Percentiles rank a stretch among this genome's conserved stretches.
Evolutionary conservation across 2,888 invertebrate species (phyloP).

Genomic region (Eupithecia exiguata): DNA sequence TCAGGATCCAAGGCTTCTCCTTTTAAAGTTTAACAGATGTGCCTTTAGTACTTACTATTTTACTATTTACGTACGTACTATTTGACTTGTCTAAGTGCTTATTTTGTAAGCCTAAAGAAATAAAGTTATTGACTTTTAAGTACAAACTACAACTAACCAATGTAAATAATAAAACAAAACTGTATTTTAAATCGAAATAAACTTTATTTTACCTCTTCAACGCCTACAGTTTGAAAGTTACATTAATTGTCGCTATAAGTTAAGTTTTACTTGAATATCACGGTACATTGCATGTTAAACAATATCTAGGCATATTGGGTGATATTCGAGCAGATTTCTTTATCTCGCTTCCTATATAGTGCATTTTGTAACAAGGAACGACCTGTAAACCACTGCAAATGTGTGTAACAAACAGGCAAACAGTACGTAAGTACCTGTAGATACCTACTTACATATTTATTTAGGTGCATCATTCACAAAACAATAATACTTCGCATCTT

Average conservation of each 20-base stretch:
- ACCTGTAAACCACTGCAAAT: neutral
- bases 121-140: no score
- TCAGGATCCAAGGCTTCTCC: no score
- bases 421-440: neutral
- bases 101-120: no score
- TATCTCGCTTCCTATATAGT: neutral
- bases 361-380: neutral
- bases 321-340: neutral
- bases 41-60: no score
- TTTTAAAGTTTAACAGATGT: no score
- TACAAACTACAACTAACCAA: neutral
- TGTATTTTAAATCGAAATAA: constrained; percentile 70
- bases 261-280: neutral
- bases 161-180: constrained; percentile 54
- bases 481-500: neutral
- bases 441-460: neutral
- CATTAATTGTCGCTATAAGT: constrained; percentile 16
- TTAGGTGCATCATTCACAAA: neutral
- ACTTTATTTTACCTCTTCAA: constrained; percentile 76
- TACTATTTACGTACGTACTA: no score
- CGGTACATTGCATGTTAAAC: neutral
- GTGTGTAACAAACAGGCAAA: neutral
- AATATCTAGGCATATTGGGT: neutral
- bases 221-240: constrained; percentile 68
- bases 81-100: no score